Base-by-base conservation (phyloP, 2,113 vertebrate genomes). In the Nyctereutes procyonoides region DNA sequence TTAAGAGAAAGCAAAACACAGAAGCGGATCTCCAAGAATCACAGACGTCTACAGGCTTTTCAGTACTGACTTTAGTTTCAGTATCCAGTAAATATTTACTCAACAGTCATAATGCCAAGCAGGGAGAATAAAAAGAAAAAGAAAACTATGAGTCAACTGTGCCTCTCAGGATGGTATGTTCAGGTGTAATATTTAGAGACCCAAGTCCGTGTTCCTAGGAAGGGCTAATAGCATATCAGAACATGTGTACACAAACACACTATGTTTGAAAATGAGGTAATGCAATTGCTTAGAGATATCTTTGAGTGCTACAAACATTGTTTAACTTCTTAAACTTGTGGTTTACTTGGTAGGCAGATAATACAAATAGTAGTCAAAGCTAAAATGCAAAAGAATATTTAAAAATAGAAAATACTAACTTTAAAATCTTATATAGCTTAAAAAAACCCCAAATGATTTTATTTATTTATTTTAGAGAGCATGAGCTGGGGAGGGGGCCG, bases 361-460 rank as follows among this genome's bases (percentile, higher is more conserved):
- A 28, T 69, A 32, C 4, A 71, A 93, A n/a, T 77, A 62, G 48
- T 13, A 63, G 69, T 80, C 81, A 35, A 93, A 84, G n/a, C n/a
- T 60, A 93, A 97, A 94, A 88, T 67, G 43, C 48, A 62, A 88
- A 94, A 65, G 8, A 30, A 22, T 56, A 77, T 67, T 91, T 93
- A 76, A 76, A 95, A 95, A 74, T 56, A 88, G 80, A 69, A 96
- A 93, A 96, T 60, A 53, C 24, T 80, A 76, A 90, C 69, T 93
- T 91, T 83, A 55, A 82, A 94, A 96, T 38, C 48, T 79, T 86
- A 62, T 7, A 22, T 24, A 26, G 48, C n/a, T 76, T 92, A n/a
- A 19, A 58, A 58, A 67, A 67, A 69, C 1, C 1, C 43, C 43
- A n/a, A n/a, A n/a, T 32, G 16, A 35, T n/a, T 35, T 69, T n/a